Percentiles rank a stretch among this genome's conserved stretches.
Evolutionary conservation across 1,140 invertebrate species (phyloP).

Genomic region (Drosophila kikkawai): DNA sequence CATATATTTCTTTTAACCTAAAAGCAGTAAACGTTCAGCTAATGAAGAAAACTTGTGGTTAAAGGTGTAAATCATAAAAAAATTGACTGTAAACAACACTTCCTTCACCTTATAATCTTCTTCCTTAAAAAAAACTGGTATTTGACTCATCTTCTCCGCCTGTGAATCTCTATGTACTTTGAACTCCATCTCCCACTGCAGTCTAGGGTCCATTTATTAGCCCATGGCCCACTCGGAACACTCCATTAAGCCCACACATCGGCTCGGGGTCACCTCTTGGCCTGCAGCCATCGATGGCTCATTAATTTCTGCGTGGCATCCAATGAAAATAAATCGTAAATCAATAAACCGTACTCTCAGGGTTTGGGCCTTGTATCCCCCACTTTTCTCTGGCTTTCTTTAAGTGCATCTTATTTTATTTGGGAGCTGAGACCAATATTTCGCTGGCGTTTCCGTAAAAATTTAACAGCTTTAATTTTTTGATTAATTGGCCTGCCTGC

Average conservation of each 20-base stretch:
- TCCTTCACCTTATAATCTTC: neutral
- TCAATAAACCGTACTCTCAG: slow-evolving; percentile 71
- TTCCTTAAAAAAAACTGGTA: neutral
- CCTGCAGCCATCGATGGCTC: slow-evolving; percentile 67
- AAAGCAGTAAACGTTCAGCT: neutral
- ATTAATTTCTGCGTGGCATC: slow-evolving; percentile 71
- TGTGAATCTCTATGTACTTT: slow-evolving; percentile 3
- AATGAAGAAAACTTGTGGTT: neutral
- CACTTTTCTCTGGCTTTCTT: slow-evolving; percentile 30
- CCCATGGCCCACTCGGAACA: slow-evolving; percentile 27
- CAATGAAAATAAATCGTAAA: slow-evolving; percentile 82
- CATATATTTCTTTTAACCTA: neutral
- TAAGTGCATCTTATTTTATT: slow-evolving; percentile 18
- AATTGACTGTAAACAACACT: neutral
- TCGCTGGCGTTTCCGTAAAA: slow-evolving; percentile 43
- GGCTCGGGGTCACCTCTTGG: slow-evolving; percentile 67
- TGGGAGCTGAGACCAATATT: slow-evolving; percentile 14
- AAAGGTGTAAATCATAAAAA: too few species aligned
- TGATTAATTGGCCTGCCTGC: slow-evolving; percentile 71
- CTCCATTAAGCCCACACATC: slow-evolving; percentile 58
- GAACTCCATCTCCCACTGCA: slow-evolving; percentile 30
- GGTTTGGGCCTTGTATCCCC: slow-evolving; percentile 26
- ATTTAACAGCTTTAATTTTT: slow-evolving; percentile 70
- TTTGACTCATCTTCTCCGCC: slow-evolving; percentile 21
- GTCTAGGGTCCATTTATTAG: slow-evolving; percentile 47